Percentiles rank a stretch among this genome's conserved stretches.
phyloP scores from a whole-genome alignment of 2,113 vertebrate genomes.

The Lagopus leucura region DNA sequence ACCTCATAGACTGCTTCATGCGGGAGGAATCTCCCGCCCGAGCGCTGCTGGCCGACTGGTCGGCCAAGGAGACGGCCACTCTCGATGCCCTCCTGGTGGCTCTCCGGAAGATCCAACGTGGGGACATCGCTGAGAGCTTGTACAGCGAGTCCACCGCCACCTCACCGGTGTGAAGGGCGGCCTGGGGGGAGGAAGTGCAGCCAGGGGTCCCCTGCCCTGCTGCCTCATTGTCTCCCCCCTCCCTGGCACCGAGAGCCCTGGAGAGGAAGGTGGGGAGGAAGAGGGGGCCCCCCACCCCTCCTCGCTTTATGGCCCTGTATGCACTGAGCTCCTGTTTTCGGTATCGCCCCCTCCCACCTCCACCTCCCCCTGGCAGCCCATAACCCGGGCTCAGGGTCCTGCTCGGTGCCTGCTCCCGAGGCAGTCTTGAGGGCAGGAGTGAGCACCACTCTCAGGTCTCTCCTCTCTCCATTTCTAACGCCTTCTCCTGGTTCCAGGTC shows the following conservation, averaged over 20 bases:
- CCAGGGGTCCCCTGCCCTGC: background rate
- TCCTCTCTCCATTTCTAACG: background rate
- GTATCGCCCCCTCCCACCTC: background rate
- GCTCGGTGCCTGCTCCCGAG: accelerated
- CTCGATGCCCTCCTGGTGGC: slow-evolving; percentile 87
- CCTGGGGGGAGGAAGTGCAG: background rate
- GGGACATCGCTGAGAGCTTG: slow-evolving; percentile 92
- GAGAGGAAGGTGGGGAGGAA: slow-evolving; percentile 4
- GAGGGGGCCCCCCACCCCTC: background rate
- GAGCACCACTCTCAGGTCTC: background rate
- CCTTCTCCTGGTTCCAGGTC: background rate
- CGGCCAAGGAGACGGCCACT: slow-evolving; percentile 88
- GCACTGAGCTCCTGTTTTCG: slow-evolving; percentile 52
- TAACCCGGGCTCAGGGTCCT: background rate
- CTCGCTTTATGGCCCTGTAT: background rate
- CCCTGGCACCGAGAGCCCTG: background rate
- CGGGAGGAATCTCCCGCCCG: slow-evolving; percentile 85
- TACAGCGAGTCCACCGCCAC: slow-evolving; percentile 89
- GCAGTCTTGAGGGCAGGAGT: background rate
- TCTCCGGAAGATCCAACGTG: slow-evolving; percentile 89
- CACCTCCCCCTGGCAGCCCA: background rate
- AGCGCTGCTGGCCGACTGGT: slow-evolving; percentile 91
- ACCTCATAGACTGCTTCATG: slow-evolving; percentile 88
- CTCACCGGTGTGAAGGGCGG: slow-evolving; percentile 86
- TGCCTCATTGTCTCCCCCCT: background rate